These are phyloP conservation scores for Procambarus virginalis DNA, from an alignment of 1,140 invertebrate species.

Conservation along the genomic window DNA sequence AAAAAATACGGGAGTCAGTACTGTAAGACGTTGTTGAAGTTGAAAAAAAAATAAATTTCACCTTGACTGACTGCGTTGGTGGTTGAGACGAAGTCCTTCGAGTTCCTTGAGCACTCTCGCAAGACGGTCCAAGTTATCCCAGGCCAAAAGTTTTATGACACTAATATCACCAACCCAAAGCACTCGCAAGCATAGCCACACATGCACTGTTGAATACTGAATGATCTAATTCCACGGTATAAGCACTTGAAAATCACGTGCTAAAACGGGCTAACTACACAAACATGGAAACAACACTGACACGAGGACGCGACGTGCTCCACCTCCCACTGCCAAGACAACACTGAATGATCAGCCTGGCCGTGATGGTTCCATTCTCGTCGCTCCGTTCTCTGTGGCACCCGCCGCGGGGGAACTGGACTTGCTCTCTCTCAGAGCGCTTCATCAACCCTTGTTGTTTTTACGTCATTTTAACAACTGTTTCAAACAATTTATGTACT, in stretches of 20 bases:
- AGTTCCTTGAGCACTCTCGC: slow-evolving; percentile 16
- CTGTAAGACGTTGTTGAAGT: no score
- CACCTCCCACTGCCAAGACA: slow-evolving; percentile 37
- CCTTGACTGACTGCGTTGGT: background rate
- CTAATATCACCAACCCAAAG: background rate
- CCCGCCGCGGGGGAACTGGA: background rate
- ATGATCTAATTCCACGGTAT: slow-evolving; percentile 4
- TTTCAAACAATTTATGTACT: no score
- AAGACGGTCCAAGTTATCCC: slow-evolving; percentile 18
- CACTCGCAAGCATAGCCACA: slow-evolving; percentile 21
- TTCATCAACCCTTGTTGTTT: background rate
- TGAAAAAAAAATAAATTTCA: background rate
- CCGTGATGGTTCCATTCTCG: background rate
- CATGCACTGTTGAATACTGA: slow-evolving; percentile 7
- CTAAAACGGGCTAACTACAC: slow-evolving; percentile 39
- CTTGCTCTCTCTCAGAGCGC: background rate
- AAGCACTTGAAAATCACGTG: slow-evolving; percentile 28
- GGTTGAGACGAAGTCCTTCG: background rate
- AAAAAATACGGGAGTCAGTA: no score
- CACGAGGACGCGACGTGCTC: slow-evolving; percentile 39
- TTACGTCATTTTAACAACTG: background rate
- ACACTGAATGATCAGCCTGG: slow-evolving; percentile 19
- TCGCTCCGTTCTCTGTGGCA: background rate
- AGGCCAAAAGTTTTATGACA: slow-evolving; percentile 8
- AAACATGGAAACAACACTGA: slow-evolving; percentile 52